Base-by-base conservation (phyloP, 1,140 invertebrate genomes). In the Sarcophaga bullata region DNA sequence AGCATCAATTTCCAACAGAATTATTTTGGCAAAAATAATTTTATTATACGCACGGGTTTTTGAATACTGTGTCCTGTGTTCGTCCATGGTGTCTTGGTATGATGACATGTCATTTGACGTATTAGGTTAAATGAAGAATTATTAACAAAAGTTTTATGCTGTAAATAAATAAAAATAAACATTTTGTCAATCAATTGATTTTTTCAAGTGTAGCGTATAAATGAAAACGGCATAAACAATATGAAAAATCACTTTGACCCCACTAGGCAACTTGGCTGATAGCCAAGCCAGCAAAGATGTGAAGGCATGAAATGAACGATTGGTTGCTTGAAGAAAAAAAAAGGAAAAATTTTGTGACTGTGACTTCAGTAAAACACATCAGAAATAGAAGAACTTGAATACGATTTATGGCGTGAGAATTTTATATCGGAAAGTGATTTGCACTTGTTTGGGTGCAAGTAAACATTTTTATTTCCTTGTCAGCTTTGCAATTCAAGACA, bases 211-310 rank as follows among this genome's bases (percentile, higher is more conserved):
- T 72, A 17, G 19, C 10, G 37, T 8, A 19, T 76, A 76, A 48
- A 48, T 47, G 73, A 11, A 15, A 76, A 76, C 17, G 73, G 73
- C 48, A 48, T 6, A 13, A 73, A 19, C 13, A 47, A 25, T 25
- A 73, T 73, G 73, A 76, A 76, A 48, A 76, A 76, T 76, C 47
- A 76, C n/a, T 76, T 76, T 76, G 73, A 76, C 73, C 73, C 73
- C 73, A 48, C 9, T n/a, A 47, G 73, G 73, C 47, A 49, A 76
- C n/a, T 76, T 76, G 73, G 73, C 46, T 76, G n/a, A 76, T 47
- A 49, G 73, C 73, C 73, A 73, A 72, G 17, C n/a, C 8, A 72
- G 48, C 46, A n/a, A 49, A 76, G n/a, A 46, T 17, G 47, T 48
- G 73, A n/a, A 15, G 17, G 73, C 47, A 48, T 76, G 46, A 58